Evolutionary conservation across 2,797 vertebrate species (phyloP).

Genomic region (Aplochiton taeniatus): DNA sequence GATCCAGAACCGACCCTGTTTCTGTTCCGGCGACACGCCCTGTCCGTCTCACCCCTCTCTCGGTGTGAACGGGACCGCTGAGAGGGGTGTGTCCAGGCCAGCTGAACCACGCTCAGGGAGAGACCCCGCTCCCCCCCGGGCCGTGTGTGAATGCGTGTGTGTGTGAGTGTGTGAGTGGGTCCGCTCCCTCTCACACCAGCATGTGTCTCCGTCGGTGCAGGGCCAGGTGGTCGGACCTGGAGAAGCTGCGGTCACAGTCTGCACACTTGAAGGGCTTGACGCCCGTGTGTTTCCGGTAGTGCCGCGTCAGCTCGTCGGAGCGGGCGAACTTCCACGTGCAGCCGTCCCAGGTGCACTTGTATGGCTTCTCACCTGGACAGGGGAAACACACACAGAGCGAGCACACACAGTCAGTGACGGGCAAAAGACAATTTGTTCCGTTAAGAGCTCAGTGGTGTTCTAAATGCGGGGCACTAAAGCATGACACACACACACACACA

Average conservation of each 20-base stretch:
- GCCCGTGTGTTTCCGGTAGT: conserved; percentile 99
- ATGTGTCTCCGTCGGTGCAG: conserved; percentile 97
- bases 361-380: conserved; percentile 94
- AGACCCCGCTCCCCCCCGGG: conserved; percentile 87
- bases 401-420: background rate
- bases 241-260: conserved; percentile 99
- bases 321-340: conserved; percentile 99
- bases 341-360: conserved; percentile 99
- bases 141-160: conserved; percentile 20
- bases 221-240: conserved; percentile 97
- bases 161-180: conserved; percentile 2
- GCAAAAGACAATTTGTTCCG: background rate
- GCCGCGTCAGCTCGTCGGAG: conserved; percentile 97
- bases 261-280: conserved; percentile 99
- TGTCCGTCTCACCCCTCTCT: conserved; percentile 66
- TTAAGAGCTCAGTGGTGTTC: background rate
- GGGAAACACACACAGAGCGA: conserved; percentile 28
- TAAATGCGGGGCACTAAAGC: background rate
- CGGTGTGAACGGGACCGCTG: conserved; percentile 48
- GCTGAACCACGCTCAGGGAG: conserved; percentile 88
- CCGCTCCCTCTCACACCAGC: conserved; percentile 85
- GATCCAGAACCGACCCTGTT: conserved; percentile 71
- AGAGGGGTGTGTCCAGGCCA: conserved; percentile 82
- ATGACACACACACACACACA: background rate
- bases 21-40: conserved; percentile 56